Evolutionary conservation across 53 echinoderm and acorn worm species (phyloP), one percentile per base, ranked within the genome.

Genomic region (Zoroaster sp.): DNA sequence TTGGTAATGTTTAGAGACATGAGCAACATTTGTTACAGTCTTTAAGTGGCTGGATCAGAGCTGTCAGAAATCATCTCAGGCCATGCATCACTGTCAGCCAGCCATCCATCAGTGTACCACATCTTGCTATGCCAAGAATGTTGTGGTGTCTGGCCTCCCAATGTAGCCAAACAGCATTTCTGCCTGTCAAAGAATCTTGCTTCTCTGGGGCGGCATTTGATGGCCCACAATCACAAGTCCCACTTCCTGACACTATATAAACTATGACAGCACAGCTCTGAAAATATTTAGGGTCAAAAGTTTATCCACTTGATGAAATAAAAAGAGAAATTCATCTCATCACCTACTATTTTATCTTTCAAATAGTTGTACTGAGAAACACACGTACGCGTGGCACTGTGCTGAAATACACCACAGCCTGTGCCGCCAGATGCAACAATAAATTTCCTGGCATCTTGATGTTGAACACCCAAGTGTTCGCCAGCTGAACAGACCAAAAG

Each of bases 241-340:
- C 35, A 33, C 35, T n/a, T 47, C 14, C 38, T 71, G 71, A 37
- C 63, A 65, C 34, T 42, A 15, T 23, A 36, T 66, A 40, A 66
- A 67, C 81, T 67, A 13, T 44, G 81, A 81, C 66, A 66, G 43
- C 81, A 81, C 66, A 5, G 81, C 81, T 81, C 66, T 40, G 43
- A 81, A 81, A 81, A 81, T 81, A 81, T 81, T 81, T 81, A 66
- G 81, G 81, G 81, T 81, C 81, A 81, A 66, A 66, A 81, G 81
- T 81, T 81, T 81, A 81, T 78, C 41, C 81, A 41, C 66, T 36
- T 67, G 81, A 81, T 67, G 81, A 81, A 81, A 81, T 39, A 33
- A 21, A 65, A 12, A 30, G n/a, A 67, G 14, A 81, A 30, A 3
- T 11, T 14, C 41, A 66, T 81, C 67, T 81, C 81, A 42, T 40